A percentile compares a stretch with the other conserved stretches of the same genome.
These are phyloP conservation scores for Limnephilus lunatus DNA, from an alignment of 2,888 invertebrate genomes.

Conservation along the genomic window DNA sequence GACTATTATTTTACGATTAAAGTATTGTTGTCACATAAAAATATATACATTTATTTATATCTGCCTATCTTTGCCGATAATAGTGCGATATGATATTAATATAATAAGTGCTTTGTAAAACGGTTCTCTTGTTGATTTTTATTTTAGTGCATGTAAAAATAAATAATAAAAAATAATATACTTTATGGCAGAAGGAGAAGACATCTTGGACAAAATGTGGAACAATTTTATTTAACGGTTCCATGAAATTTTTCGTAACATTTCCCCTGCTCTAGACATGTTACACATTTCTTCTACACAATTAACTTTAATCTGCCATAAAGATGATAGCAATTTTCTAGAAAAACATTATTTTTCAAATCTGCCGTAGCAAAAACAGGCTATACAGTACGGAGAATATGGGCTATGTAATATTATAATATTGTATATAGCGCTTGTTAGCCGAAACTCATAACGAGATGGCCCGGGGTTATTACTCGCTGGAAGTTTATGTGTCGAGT, in stretches of 20 bases:
- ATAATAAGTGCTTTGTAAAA: background rate
- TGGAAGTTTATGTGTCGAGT: slow-evolving; percentile 64
- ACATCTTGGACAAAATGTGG: background rate
- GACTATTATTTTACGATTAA: background rate
- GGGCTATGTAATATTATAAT: slow-evolving; percentile 15
- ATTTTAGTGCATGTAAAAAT: background rate
- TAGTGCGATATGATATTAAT: background rate
- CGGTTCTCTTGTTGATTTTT: background rate
- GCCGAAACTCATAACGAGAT: slow-evolving; percentile 62
- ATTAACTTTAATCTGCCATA: slow-evolving; percentile 32
- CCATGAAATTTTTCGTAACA: slow-evolving; percentile 9
- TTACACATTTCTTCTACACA: slow-evolving; percentile 24
- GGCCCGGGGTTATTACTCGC: slow-evolving; percentile 58
- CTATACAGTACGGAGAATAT: background rate
- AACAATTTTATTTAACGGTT: background rate
- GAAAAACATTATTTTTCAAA: slow-evolving; percentile 32
- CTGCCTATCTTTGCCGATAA: background rate
- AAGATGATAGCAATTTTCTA: slow-evolving; percentile 16
- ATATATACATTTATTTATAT: too few relatives aligned
- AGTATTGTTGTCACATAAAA: too few relatives aligned
- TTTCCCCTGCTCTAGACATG: background rate
- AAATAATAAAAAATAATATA: background rate
- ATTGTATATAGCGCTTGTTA: slow-evolving; percentile 8
- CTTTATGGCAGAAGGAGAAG: background rate
- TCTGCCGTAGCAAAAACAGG: slow-evolving; percentile 28